A percentile compares a stretch with the other conserved stretches of the same genome.
Conservation (phyloP, 2,113 vertebrate species). For the Oryzias curvinotus region DNA sequence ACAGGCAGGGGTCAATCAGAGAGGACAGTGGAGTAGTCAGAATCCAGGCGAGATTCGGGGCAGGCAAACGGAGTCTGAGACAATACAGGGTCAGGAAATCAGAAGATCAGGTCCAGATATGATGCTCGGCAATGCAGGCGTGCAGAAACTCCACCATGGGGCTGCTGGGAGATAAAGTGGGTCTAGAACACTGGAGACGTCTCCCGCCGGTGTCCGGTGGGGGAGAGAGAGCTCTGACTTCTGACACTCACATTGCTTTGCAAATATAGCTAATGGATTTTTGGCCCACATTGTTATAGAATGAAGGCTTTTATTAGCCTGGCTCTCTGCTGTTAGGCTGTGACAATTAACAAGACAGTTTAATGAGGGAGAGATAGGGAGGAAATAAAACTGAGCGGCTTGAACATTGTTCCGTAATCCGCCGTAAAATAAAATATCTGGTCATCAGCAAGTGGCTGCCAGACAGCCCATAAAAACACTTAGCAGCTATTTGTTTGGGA, state of each 20-base stretch:
- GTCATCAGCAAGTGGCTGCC: slow-evolving; percentile 14
- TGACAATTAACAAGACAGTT: slow-evolving; percentile 59
- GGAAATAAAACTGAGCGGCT: slow-evolving; percentile 31
- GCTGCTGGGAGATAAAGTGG: too few relatives aligned
- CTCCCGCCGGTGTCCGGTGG: too few relatives aligned
- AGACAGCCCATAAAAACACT: slow-evolving; percentile 19
- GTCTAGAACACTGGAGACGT: too few relatives aligned
- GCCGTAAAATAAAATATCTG: slow-evolving; percentile 36
- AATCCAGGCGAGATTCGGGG: too few relatives aligned
- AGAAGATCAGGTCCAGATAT: too few relatives aligned
- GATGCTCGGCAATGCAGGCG: too few relatives aligned
- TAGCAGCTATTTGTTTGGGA: background rate
- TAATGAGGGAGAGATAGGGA: slow-evolving; percentile 37
- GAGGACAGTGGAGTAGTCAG: too few relatives aligned
- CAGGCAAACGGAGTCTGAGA: too few relatives aligned
- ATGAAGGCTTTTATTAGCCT: slow-evolving; percentile 34
- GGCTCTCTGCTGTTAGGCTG: slow-evolving; percentile 5
- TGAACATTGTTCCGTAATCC: slow-evolving; percentile 13
- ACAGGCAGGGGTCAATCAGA: too few relatives aligned
- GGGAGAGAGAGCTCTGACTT: too few relatives aligned
- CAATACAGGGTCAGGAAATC: too few relatives aligned
- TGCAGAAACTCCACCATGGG: too few relatives aligned
- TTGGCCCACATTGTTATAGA: background rate
- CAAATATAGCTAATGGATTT: slow-evolving; percentile 12
- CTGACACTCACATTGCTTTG: background rate